These are phyloP conservation scores for Lepidotrigona ventralis DNA, from an alignment of 1,140 invertebrate species.

Conservation along the genomic window DNA sequence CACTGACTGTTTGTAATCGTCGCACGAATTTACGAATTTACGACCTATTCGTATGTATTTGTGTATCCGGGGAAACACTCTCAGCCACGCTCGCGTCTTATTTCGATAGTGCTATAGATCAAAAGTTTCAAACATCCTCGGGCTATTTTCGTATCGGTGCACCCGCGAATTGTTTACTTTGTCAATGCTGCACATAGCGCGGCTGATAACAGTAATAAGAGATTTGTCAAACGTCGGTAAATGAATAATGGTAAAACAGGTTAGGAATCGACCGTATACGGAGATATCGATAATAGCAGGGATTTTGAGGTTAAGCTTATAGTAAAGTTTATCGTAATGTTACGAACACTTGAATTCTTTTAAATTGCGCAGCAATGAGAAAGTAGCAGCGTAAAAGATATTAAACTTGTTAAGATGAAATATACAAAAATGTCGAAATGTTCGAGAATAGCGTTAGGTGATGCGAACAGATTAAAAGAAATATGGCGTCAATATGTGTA, in stretches of 20 bases:
- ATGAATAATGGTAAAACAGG: neutral
- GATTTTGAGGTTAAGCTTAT: neutral
- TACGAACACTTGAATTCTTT: neutral
- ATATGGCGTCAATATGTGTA: neutral
- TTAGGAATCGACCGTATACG: neutral
- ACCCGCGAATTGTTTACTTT: neutral
- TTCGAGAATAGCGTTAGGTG: neutral
- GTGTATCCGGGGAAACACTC: neutral
- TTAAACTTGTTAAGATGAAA: no score
- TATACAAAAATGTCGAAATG: neutral
- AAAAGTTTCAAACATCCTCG: conserved; percentile 18
- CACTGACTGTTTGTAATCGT: neutral
- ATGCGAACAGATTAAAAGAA: neutral
- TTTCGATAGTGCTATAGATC: conserved; percentile 11
- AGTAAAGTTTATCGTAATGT: neutral
- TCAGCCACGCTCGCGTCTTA: neutral
- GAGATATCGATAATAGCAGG: neutral
- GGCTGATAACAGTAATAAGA: neutral
- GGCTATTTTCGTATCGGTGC: neutral
- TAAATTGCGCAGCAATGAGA: neutral
- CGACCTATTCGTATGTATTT: neutral
- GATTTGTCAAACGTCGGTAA: neutral
- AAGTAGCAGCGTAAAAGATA: neutral
- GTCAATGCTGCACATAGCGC: neutral
- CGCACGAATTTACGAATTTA: neutral